Base-by-base conservation (phyloP, 2,888 invertebrate species). In the Nasonia oneida region DNA sequence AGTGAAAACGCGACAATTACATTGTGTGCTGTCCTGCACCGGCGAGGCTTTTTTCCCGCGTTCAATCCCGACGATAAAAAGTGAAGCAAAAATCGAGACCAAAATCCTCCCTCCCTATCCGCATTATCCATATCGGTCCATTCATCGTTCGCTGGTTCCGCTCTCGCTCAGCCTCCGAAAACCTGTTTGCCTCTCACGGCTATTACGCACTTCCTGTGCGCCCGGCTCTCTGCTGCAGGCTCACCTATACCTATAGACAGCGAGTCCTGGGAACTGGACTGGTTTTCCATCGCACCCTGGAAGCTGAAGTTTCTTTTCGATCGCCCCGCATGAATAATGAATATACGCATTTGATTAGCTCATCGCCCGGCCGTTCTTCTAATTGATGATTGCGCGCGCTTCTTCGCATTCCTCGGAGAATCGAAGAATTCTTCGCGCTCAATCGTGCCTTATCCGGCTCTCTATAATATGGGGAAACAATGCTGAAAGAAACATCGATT, bases 141-240 rank as follows among this genome's bases (percentile, higher is more conserved):
- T 93, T 93, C 93, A 93, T 91, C 92, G 84, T 80, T 53, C 81
- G 83, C 82, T 78, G 82, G 89, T 87, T 88, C 90, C 90, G 89
- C 87, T 87, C 84, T 14, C 29, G 15, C 85, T 88, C 89, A 88
- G 84, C 87, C 88, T 89, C 83, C 89, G 89, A 88, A 89, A 90
- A 92, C 92, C 91, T 90, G 92, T 91, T 92, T 91, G 89, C 90
- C 91, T 92, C 92, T 92, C 92, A 92, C 93, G 92, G 92, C 92
- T 93, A 93, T 93, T 93, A 92, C 92, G 92, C 89, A 92, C 92
- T 93, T 93, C 93, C 93, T 92, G 92, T 92, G 92, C 92, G 92
- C 92, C 89, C 89, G 81, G 91, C 91, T 90, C n/a, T 61, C 57
- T n/a, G 18, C 91, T 90, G 91, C 92, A 92, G 91, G 6, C n/a